phyloP scores from a whole-genome alignment of 2,888 invertebrate species.

The Lycaena phlaeas region DNA sequence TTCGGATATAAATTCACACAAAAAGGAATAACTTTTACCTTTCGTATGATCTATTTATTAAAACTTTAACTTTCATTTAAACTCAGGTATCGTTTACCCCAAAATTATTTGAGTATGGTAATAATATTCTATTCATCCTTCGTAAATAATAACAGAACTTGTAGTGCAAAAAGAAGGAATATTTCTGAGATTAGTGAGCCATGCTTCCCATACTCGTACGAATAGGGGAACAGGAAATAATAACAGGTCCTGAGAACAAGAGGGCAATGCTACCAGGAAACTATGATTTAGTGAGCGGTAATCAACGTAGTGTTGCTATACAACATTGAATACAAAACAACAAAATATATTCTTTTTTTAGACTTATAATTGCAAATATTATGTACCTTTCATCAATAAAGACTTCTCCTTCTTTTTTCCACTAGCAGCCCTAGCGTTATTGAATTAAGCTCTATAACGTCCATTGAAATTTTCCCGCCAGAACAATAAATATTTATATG shows the following conservation, averaged over 20 bases:
- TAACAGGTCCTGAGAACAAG: constrained; percentile 49
- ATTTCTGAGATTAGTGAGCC: constrained; percentile 28
- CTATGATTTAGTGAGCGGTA: constrained; percentile 55
- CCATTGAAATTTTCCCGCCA: neutral
- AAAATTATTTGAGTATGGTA: too few species aligned
- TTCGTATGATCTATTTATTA: too few species aligned
- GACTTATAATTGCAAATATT: neutral
- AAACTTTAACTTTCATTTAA: too few species aligned
- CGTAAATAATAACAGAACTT: neutral
- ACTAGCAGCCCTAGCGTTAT: neutral
- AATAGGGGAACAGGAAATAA: constrained; percentile 54
- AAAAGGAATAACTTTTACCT: too few species aligned
- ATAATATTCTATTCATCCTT: neutral
- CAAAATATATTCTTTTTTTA: neutral
- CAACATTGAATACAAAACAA: constrained; percentile 20
- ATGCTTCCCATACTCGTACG: constrained; percentile 35
- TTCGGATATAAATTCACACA: too few species aligned
- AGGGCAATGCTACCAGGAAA: constrained; percentile 43
- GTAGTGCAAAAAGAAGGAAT: constrained; percentile 7
- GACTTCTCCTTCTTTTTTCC: too few species aligned
- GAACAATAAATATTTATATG: constrained; percentile 10
- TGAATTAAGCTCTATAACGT: neutral
- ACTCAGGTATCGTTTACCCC: too few species aligned
- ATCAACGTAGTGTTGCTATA: constrained; percentile 15
- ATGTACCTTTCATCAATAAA: too few species aligned